Evolutionary conservation across 2,888 invertebrate species (phyloP).

Genomic region (Clistopyga incitator): DNA sequence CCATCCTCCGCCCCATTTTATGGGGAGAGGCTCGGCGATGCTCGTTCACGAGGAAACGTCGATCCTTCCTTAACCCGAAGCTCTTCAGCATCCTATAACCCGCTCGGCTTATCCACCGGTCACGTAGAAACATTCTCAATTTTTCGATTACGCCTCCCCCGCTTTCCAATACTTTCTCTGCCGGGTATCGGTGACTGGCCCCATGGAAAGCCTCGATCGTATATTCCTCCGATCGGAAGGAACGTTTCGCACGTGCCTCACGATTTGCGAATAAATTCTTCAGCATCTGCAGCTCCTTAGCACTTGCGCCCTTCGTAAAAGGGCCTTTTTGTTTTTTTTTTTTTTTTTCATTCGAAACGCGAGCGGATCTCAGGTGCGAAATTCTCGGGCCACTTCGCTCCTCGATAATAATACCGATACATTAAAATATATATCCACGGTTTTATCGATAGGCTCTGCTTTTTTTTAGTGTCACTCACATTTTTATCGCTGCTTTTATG

Average conservation of each 20-base stretch:
- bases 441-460: no score
- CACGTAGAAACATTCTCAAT: slow-evolving; percentile 64
- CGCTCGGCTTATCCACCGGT: slow-evolving; percentile 49
- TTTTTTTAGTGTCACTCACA: background rate
- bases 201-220: background rate
- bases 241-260: slow-evolving; percentile 44
- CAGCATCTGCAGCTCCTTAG: slow-evolving; percentile 8
- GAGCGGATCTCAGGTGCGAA: background rate
- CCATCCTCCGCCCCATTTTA: background rate
- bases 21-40: background rate
- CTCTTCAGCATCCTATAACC: slow-evolving; percentile 20
- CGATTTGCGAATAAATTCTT: slow-evolving; percentile 58
- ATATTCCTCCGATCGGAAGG: slow-evolving; percentile 27
- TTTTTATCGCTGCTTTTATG: background rate
- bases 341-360: slow-evolving; percentile 28
- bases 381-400: background rate
- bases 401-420: background rate
- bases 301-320: background rate
- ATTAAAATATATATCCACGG: background rate
- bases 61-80: slow-evolving; percentile 15
- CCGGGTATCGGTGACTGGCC: slow-evolving; percentile 2
- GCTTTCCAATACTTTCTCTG: background rate
- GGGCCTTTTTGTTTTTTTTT: slow-evolving; percentile 18
- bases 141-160: slow-evolving; percentile 54
- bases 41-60: slow-evolving; percentile 11